phyloP scores from a whole-genome alignment of 2,888 invertebrate genomes.

The Papilio protenor region DNA sequence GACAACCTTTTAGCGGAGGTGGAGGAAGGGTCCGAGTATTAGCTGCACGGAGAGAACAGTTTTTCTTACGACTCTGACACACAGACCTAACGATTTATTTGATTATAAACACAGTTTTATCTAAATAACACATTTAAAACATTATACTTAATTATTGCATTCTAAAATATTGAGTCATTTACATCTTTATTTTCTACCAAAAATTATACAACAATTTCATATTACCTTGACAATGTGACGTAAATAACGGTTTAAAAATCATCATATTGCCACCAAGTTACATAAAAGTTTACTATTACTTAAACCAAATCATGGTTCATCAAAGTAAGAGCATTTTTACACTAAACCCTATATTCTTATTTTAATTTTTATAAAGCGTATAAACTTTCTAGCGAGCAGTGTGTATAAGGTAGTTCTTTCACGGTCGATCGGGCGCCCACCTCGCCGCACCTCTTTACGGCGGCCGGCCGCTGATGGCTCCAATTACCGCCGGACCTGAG shows the following conservation, averaged over 20 bases:
- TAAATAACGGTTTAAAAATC: neutral
- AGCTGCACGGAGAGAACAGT: constrained; percentile 56
- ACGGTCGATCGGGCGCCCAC: constrained; percentile 67
- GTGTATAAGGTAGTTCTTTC: constrained; percentile 49
- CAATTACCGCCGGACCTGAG: constrained; percentile 67
- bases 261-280: neutral
- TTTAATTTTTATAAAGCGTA: neutral
- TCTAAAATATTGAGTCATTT: neutral
- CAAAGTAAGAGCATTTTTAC: neutral
- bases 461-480: constrained; percentile 72
- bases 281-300: too few relatives aligned
- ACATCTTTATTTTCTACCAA: neutral
- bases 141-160: neutral
- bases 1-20: constrained; percentile 65
- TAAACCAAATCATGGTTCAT: neutral
- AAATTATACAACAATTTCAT: neutral
- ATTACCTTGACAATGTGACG: too few relatives aligned
- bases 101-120: neutral
- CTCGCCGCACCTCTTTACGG: constrained; percentile 78
- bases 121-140: neutral
- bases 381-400: constrained; percentile 1
- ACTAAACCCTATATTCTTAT: neutral
- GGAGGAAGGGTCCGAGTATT: constrained; percentile 52
- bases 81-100: constrained; percentile 35
- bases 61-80: constrained; percentile 54